Evolutionary conservation across 1,140 invertebrate genomes (phyloP), one percentile per base, ranked within the genome.

Genomic region (Bilobella aurantiaca): DNA sequence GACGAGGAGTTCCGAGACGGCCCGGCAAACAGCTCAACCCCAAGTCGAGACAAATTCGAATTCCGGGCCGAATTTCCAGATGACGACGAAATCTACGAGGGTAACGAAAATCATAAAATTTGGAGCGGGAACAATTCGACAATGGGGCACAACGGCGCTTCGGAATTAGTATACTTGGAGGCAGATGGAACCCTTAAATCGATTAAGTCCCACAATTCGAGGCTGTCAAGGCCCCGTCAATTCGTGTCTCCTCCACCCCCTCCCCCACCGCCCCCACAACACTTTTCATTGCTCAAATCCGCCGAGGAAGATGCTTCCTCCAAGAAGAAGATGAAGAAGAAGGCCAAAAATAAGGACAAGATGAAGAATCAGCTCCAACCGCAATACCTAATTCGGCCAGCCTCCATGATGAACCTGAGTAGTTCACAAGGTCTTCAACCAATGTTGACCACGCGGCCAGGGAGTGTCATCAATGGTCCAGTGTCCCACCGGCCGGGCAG

Each of bases 31-130:
- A 83, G 56, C 69, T 83, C 47, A 68, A 75, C 67, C 72, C 76
- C 62, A 42, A 58, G 58, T 25, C 42, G 58, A 31, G 65, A 73
- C 37, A 70, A 69, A 25, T 71, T 60, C 58, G 69, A 73, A 29
- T 72, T 73, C 31, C 69, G 70, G 31, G 71, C 66, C 28, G 69
- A 69, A 30, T 73, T 71, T 27, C 73, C 73, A n/a, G 87, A 88
- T 68, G 87, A 89, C 49, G 78, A 86, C 0, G 88, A 87, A 61
- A 81, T 90, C 27, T 91, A 89, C 75, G 92, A 92, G 74, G 90
- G 88, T 0, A 89, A 93, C 74, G 91, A 93, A 75, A 95, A 94
- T 74, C 91, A 94, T 75, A 95, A 96, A 77, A 87, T 94, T 1
- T 94, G 91, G 91, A 87, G 86, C 0, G 86, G 87, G 8, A 86